A percentile compares a stretch with the other conserved stretches of the same genome.
Conservation (phyloP, 2,888 invertebrate species). For the Matsumyia berberina region DNA sequence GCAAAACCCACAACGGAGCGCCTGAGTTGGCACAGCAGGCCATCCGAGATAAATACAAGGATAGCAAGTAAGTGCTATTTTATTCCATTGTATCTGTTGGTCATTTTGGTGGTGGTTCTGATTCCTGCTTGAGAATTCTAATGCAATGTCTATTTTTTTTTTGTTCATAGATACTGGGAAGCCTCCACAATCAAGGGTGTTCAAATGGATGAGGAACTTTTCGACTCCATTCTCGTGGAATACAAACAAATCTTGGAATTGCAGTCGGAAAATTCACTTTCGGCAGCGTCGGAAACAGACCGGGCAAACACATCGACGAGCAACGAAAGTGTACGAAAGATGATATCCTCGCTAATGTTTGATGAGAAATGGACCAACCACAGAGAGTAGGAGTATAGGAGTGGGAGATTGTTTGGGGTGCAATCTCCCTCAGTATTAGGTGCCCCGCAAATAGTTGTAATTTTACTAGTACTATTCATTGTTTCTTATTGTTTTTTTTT, state of each 20-base stretch:
- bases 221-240: constrained; percentile 78
- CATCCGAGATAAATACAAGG: constrained; percentile 94
- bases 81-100: not conserved
- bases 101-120: not conserved
- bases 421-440: constrained; percentile 58
- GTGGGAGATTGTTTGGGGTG: constrained; percentile 58
- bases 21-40: constrained; percentile 90
- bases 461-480: constrained; percentile 72
- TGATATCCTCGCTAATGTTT: constrained; percentile 79
- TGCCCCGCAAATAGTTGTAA: constrained; percentile 65
- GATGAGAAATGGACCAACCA: constrained; percentile 44
- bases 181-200: constrained; percentile 81
- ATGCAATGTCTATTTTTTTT: not conserved
- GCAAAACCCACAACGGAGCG: constrained; percentile 89
- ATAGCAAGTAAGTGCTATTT: constrained; percentile 86
- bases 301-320: constrained; percentile 74
- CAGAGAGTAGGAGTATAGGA: constrained; percentile 20
- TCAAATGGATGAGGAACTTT: constrained; percentile 79
- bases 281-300: constrained; percentile 66
- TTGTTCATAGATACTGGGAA: constrained; percentile 80
- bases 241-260: constrained; percentile 77
- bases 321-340: constrained; percentile 79
- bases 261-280: constrained; percentile 63
- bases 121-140: too few species aligned
- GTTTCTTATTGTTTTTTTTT: constrained; percentile 67